Base-by-base conservation (phyloP, 2,113 vertebrate species). In the Marmota monax region DNA sequence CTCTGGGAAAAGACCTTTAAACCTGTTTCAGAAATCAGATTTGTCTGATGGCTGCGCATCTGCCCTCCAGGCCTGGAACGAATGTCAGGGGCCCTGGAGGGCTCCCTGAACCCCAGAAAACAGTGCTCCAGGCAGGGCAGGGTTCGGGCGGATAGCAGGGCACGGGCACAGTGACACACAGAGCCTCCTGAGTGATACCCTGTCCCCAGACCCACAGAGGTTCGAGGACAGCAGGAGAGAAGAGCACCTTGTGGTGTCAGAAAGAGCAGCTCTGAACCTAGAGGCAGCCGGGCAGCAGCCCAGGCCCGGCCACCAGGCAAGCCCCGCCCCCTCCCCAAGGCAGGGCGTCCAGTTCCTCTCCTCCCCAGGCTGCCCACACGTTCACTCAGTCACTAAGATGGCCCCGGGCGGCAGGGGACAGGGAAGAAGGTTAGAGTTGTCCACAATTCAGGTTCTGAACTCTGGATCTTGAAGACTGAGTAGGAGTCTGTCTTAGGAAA, bases 1-100 rank as follows among this genome's bases (percentile, higher is more conserved):
- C 88, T 92, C 94, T 94, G 96, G 92, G 97, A 96, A 92, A 95
- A 97, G 92, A 73, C 94, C 96, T 95, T 88, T 92, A 51, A 88
- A 78, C 87, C 69, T 83, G 88, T 37, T 86, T 92, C 27, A 77
- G 79, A 79, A 94, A 94, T 87, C 94, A 65, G 53, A 79, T 88
- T 77, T 84, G 90, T 92, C 90, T 80, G 74, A 17, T 14, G 29
- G 63, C 3, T 5, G 7, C 45, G 73, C 85, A 14, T 83, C 87
- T 73, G 80, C 84, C 90, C n/a, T 96, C 88, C 69, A 32, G 90
- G 83, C 77, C n/a, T 42, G 74, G 84, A 77, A 70, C 14, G 61
- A 73, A 90, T 56, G 63, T 82, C 25, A 73, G 48, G 67, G 53
- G 72, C 51, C 12, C 48, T 42, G 93, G 58, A 63, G 58, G 42